Evolutionary conservation across 37 sponge, comb jelly and placozoan genomes (phyloP), one percentile per base, ranked within the genome.

Genomic region (Chondrosia reniformis): DNA sequence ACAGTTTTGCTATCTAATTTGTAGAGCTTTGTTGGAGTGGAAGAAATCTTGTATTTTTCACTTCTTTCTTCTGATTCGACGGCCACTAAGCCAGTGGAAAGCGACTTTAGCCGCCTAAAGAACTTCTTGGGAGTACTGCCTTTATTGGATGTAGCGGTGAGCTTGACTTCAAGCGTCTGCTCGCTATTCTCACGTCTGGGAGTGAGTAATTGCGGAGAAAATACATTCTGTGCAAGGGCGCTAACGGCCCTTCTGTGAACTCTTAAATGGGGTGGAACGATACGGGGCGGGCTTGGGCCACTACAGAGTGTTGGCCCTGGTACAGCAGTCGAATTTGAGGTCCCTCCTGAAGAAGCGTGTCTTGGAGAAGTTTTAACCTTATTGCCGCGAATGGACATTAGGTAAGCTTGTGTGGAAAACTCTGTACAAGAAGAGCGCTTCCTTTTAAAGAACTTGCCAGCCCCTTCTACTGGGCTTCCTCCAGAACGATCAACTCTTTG

Each of bases 1-100:
- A 92, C 79, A 37, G 80, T 65, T 24, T 34, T 55, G 2, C 78
- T 32, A 59, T 71, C 54, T 41, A 61, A 54, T 32, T 38, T 80
- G 55, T 91, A 80, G 0, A 91, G 74, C 37, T 46, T 76, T 0
- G 25, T 46, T 67, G 59, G 40, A 69, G 5, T 7, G 9, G 22
- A n/a, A 4, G n/a, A 24, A 6, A 56, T 28, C 9, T 28, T 2
- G 7, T 56, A 56, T 25, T 39, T 69, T 17, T 7, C 38, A 7
- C 7, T 9, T 1, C n/a, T 44, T 2, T 69, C 72, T 36, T 37
- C 72, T 9, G n/a, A 22, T 4, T 31, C 43, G 2, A 25, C 38
- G 0, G 36, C 43, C 4, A 69, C 42, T 2, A 28, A 19, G 2
- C 72, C 72, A 17, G 44, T 44, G 24, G 72, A 69, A 25, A 69